Base-by-base conservation (phyloP, 2,888 invertebrate species). In the Scotopteryx bipunctaria region DNA sequence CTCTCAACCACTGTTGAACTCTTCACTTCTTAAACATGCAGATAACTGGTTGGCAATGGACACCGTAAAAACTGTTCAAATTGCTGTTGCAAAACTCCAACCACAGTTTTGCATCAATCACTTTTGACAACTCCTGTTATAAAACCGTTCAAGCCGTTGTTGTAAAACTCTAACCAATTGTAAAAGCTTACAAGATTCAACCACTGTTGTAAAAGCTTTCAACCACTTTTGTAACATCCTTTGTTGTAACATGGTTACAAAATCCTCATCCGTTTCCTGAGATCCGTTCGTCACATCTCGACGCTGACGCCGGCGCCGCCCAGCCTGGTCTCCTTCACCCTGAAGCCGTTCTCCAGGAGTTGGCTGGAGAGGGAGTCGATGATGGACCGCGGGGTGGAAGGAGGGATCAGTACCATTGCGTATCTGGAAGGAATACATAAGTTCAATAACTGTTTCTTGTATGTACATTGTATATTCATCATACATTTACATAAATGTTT, bases 281-380 rank as follows among this genome's bases (percentile, higher is more conserved):
- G 14, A 56, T 61, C 59, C 62, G 64, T 43, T 48, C 38, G 79
- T 83, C 80, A 83, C 79, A 86, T 81, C 69, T 91, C 84, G 17
- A 92, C 79, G 46, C 80, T 71, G 21, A 94, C 92, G 0, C 94
- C 94, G 0, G 79, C 64, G 0, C 93, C 93, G 0, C 94, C 94
- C 15, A 94, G 78, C 8, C 83, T 76, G 0, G 93, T 92, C 62
- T 93, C 86, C 50, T 82, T 90, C 6, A 92, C 92, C 8, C 83
- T 67, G 78, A 91, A 94, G 1, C 92, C 92, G 42, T 82, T 79
- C 21, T 81, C 78, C 1, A 83, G 73, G 25, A 93, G 81, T 21
- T 87, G 83, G 4, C 83, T 69, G 3, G 80, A 77, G 4, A 93
- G 69, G 0, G 79, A 75, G 35, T 82, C 75, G 13, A 92, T 76